Evolutionary conservation across 2,797 vertebrate species (phyloP).

Genomic region (Coregonus ussuriensis): DNA sequence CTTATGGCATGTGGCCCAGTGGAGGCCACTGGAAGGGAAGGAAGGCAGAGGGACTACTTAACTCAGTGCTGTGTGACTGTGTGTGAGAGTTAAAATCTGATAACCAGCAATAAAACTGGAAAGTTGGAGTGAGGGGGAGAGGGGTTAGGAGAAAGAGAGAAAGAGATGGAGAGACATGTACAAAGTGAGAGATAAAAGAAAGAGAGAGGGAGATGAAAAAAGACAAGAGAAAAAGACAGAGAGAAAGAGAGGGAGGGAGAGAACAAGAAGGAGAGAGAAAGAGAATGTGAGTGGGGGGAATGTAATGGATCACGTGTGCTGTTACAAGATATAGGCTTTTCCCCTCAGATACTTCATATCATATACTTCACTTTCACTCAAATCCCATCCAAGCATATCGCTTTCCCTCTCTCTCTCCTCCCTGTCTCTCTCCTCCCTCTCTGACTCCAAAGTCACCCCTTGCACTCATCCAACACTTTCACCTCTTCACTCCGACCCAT

Average conservation of each 20-base stretch:
- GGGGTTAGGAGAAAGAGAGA: conserved; percentile 1
- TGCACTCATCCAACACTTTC: background rate
- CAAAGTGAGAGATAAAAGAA: background rate
- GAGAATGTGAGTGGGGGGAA: background rate
- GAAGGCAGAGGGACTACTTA: background rate
- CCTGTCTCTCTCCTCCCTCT: background rate
- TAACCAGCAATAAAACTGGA: conserved; percentile 17
- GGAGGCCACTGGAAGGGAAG: conserved; percentile 63
- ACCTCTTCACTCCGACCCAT: background rate
- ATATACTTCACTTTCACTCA: background rate
- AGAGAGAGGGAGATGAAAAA: too few relatives aligned
- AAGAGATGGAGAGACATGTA: background rate
- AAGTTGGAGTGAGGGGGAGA: background rate
- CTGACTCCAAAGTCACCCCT: background rate
- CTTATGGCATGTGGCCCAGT: conserved; percentile 55
- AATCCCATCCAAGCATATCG: background rate
- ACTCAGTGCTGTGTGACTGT: background rate
- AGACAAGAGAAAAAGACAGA: too few relatives aligned
- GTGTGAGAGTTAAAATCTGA: background rate
- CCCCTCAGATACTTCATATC: background rate
- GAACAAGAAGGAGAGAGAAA: conserved; percentile 16
- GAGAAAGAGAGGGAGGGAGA: background rate
- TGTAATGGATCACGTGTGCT: background rate
- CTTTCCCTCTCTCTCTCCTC: background rate
- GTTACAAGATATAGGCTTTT: background rate